Conservation (phyloP, 2,797 vertebrate species). For the Danio aesculapii region DNA sequence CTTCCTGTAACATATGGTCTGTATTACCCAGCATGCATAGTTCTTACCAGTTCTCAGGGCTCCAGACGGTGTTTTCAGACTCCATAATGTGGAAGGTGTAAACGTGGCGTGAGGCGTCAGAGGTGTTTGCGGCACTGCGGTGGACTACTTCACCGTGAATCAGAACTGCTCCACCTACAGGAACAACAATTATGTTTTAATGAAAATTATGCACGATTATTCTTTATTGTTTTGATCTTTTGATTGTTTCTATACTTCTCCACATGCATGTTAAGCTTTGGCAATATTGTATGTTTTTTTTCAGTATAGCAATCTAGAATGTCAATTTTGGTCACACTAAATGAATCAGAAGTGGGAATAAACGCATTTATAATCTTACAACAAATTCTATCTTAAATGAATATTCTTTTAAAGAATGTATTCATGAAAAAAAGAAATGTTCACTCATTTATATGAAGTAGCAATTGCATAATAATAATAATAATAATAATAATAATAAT, state of each 20-base stretch:
- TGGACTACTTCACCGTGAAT: conserved; percentile 96
- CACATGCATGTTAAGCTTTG: no score
- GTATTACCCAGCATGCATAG: conserved; percentile 19
- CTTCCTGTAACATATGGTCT: neutral
- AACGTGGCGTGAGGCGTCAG: conserved; percentile 83
- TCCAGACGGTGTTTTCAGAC: conserved; percentile 85
- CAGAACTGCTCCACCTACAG: conserved; percentile 85
- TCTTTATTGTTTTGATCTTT: no score
- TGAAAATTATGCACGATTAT: no score
- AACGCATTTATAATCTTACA: neutral
- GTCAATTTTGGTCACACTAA: neutral
- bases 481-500: no score
- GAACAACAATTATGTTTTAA: neutral
- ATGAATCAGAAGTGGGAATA: neutral
- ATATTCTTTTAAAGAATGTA: neutral
- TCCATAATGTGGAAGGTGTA: conserved; percentile 98
- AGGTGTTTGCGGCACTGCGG: conserved; percentile 88
- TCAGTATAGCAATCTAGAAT: no score
- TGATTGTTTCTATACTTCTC: no score
- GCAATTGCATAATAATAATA: neutral
- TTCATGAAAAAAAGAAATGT: neutral
- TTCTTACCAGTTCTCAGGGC: conserved; percentile 92
- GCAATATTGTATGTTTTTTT: no score
- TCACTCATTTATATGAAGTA: neutral
- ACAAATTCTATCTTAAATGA: neutral